These are phyloP conservation scores for Fragum fragum DNA, from an alignment of 2,888 invertebrate genomes.

Conservation along the genomic window DNA sequence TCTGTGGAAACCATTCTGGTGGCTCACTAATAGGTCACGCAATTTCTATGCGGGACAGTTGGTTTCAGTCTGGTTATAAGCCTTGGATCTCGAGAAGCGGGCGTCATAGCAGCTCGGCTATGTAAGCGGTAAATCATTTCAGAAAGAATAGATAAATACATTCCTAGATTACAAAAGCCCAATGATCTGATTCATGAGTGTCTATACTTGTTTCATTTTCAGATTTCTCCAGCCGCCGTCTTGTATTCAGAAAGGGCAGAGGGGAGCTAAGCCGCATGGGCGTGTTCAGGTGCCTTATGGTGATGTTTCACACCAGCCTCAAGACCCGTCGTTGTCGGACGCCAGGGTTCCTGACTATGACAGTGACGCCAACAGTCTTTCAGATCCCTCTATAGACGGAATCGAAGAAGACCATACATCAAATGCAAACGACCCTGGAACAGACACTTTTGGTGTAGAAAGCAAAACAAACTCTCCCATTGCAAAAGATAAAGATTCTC, in stretches of 20 bases:
- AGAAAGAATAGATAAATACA: too few species aligned
- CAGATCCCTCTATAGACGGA: slow-evolving; percentile 23
- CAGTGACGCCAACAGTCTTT: slow-evolving; percentile 11
- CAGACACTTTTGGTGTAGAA: not conserved
- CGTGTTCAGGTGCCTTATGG: slow-evolving; percentile 35
- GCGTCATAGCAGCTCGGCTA: too few species aligned
- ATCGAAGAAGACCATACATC: slow-evolving; percentile 1
- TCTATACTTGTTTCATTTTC: slow-evolving; percentile 64
- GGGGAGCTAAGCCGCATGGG: slow-evolving; percentile 81
- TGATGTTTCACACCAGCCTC: not conserved
- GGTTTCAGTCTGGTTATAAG: too few species aligned
- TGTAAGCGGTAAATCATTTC: too few species aligned
- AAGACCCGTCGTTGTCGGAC: slow-evolving; percentile 3
- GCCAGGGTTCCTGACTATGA: not conserved
- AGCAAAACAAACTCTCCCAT: not conserved
- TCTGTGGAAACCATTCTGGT: too few species aligned
- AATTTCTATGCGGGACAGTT: too few species aligned
- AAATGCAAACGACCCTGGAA: not conserved
- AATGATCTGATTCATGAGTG: too few species aligned
- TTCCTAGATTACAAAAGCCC: too few species aligned
- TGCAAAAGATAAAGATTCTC: not conserved
- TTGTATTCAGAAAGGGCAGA: slow-evolving; percentile 94
- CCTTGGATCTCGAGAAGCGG: too few species aligned
- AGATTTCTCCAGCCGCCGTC: slow-evolving; percentile 97
- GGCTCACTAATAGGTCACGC: too few species aligned